These are phyloP conservation scores for Muscicapa adusta DNA, from an alignment of 2,113 vertebrate species.

Conservation along the genomic window DNA sequence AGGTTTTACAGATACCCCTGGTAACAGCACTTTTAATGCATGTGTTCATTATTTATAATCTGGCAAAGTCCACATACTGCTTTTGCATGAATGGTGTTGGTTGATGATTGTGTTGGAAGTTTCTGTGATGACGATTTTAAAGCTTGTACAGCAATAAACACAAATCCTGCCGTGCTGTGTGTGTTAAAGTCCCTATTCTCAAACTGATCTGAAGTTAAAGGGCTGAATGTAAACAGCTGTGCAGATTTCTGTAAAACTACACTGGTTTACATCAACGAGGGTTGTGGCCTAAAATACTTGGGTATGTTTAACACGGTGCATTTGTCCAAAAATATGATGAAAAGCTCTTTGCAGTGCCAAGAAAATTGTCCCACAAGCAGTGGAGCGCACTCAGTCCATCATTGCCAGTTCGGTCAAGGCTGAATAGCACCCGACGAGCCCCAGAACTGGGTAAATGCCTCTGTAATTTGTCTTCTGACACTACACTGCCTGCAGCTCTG, in stretches of 20 bases:
- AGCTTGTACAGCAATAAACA: background rate
- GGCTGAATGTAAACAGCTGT: background rate
- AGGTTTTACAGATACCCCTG: background rate
- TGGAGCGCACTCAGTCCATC: background rate
- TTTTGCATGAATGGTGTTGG: background rate
- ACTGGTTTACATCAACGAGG: background rate
- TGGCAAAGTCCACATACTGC: background rate
- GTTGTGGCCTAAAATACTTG: background rate
- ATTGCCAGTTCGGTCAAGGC: slow-evolving; percentile 6
- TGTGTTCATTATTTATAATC: background rate
- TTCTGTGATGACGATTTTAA: background rate
- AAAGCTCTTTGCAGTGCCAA: background rate
- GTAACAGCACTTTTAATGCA: background rate
- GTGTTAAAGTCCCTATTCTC: background rate
- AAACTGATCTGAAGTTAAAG: fast-evolving
- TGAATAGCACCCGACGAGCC: background rate
- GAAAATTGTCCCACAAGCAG: slow-evolving; percentile 31
- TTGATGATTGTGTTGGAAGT: background rate
- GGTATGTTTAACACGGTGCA: background rate
- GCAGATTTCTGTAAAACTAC: background rate
- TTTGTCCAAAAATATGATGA: slow-evolving; percentile 24
- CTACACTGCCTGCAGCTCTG: slow-evolving; percentile 38
- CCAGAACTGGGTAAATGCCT: slow-evolving; percentile 34
- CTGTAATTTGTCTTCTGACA: slow-evolving; percentile 54
- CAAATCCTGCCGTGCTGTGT: background rate